A percentile compares a stretch with the other conserved stretches of the same genome.
Conservation (phyloP, 2,888 invertebrate genomes). For the Lissocephala sabroskyi region DNA sequence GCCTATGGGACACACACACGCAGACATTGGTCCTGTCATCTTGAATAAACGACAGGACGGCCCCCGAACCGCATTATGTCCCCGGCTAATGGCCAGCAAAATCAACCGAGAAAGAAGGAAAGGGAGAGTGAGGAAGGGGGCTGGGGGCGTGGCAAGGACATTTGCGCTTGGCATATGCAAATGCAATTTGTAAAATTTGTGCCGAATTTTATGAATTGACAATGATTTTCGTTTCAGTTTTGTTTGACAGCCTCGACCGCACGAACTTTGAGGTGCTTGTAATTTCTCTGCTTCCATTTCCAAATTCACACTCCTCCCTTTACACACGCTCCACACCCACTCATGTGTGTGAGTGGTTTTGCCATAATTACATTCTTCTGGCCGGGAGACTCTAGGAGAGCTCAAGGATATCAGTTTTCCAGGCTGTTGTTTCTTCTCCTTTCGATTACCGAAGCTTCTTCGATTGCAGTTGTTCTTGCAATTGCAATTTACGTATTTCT, state of each 20-base stretch:
- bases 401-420: too few species aligned
- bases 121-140: too few species aligned
- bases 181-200: constrained; percentile 59
- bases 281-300: too few species aligned
- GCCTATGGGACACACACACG: too few species aligned
- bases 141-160: too few species aligned
- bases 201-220: constrained; percentile 60
- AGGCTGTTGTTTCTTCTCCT: constrained; percentile 7
- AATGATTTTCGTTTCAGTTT: constrained; percentile 59
- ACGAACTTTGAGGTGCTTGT: constrained; percentile 17
- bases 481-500: constrained; percentile 45
- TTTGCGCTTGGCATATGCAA: constrained; percentile 52
- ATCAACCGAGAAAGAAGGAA: too few species aligned
- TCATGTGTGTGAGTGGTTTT: constrained; percentile 14
- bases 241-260: constrained; percentile 41
- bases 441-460: too few species aligned
- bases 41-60: constrained; percentile 54
- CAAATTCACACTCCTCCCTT: too few species aligned
- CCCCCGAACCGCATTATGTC: too few species aligned
- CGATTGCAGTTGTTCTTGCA: constrained; percentile 45
- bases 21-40: constrained; percentile 40
- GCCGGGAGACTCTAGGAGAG: too few species aligned
- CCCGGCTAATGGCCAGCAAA: too few species aligned
- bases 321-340: not conserved
- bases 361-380: constrained; percentile 38